Evolutionary conservation across 2,113 vertebrate genomes (phyloP).

Genomic region (Callaeas wilsoni): DNA sequence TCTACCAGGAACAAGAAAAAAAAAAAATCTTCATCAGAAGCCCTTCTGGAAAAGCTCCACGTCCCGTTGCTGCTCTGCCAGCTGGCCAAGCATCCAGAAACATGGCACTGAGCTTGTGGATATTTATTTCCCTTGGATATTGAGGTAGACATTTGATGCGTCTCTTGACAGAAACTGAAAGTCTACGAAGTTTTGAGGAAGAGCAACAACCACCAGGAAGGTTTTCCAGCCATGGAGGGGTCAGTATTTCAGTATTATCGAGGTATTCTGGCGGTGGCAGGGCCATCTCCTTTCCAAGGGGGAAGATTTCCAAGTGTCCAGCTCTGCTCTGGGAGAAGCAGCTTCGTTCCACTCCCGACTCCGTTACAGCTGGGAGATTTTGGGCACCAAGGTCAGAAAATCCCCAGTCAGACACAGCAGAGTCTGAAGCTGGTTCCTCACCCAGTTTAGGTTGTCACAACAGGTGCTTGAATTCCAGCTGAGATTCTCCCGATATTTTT

Average conservation of each 20-base stretch:
- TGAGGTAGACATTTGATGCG: not conserved
- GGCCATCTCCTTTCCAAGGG: not conserved
- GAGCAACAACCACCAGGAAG: not conserved
- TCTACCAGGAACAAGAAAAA: not conserved
- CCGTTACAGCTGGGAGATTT: not conserved
- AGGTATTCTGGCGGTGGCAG: not conserved
- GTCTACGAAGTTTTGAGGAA: not conserved
- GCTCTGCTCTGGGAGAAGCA: not conserved
- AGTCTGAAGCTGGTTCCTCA: not conserved
- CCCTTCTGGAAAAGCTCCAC: constrained; percentile 48
- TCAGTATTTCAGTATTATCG: not conserved
- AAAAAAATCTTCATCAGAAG: not conserved
- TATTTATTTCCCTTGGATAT: constrained; percentile 25
- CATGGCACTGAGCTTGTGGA: constrained; percentile 21
- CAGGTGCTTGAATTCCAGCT: not conserved
- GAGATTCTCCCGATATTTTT: not conserved
- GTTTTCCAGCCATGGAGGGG: not conserved
- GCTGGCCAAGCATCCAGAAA: constrained; percentile 19
- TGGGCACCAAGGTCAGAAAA: not conserved
- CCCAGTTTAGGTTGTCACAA: not conserved
- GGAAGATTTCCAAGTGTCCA: not conserved
- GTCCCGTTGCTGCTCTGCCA: not conserved
- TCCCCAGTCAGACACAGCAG: not conserved
- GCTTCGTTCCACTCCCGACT: not conserved
- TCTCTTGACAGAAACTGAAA: not conserved